Base-by-base conservation (phyloP, 2,888 invertebrate species). In the Agonopterix alstromeriana region DNA sequence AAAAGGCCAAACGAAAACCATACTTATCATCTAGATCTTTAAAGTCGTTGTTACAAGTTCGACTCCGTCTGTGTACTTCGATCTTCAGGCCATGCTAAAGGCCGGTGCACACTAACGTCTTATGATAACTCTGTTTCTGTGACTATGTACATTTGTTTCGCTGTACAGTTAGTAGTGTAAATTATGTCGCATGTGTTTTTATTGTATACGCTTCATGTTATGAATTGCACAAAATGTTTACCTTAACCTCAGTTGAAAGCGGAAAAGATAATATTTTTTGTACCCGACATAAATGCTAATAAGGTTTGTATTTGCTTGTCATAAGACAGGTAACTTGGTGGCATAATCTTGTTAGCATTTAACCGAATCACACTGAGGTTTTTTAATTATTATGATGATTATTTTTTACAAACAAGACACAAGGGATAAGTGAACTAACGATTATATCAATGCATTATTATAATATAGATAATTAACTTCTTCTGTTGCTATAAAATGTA, bases 111-210 rank as follows among this genome's bases (percentile, higher is more conserved):
- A 52, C 41, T 17, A 50, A 47, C 4, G 49, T 63, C 61, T 64
- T 64, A 61, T 60, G 57, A 62, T 56, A 50, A 27, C 27, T 53
- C 42, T 53, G 48, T 51, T 27, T 56, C 53, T 56, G 53, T 64
- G 55, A 60, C 57, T 50, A 49, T 74, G 73, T 76, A 76, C 69
- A 77, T 72, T 78, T 64, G 60, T 72, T 73, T 70, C 53, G 60
- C 63, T 71, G 79, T 79, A 82, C 74, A 79, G 72, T 70, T 55
- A 69, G 64, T 68, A 65, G 60, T 71, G 64, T 77, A 73, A 66
- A 73, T 75, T 76, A 66, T 65, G 72, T 80, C 70, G 72, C 78
- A 72, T 80, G 69, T 71, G 72, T 73, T 65, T 66, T 70, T 80
- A 73, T 77, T 73, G 72, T 61, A 57, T 75, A 75, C 11, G 11